Percentiles rank a stretch among this genome's conserved stretches.
phyloP scores from a whole-genome alignment of 2,888 invertebrate species.

The Arenicola marina region DNA sequence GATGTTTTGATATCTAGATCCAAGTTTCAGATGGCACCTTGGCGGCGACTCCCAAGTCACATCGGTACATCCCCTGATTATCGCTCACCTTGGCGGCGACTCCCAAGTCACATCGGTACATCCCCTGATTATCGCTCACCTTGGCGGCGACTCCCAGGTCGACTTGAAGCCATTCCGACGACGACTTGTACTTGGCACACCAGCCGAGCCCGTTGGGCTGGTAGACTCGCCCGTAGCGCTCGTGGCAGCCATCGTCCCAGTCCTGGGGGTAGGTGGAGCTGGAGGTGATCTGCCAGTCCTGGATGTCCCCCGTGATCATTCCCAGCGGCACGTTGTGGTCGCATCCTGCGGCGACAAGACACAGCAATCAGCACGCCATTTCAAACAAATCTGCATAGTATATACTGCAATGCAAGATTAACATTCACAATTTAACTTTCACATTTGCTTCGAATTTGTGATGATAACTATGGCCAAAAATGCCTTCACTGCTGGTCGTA shows the following conservation, averaged over 20 bases:
- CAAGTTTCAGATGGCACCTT: too few relatives aligned
- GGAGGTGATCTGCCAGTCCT: conserved; percentile 66
- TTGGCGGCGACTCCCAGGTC: conserved; percentile 65
- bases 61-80: too few relatives aligned
- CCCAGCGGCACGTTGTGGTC: conserved; percentile 53
- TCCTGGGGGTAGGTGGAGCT: conserved; percentile 61
- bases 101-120: too few relatives aligned
- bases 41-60: too few relatives aligned
- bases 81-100: too few relatives aligned
- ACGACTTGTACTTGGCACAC: conserved; percentile 64
- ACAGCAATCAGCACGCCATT: background rate
- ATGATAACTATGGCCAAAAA: too few relatives aligned
- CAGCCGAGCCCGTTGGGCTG: conserved; percentile 63
- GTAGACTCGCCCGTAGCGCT: conserved; percentile 63
- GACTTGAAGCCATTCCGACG: conserved; percentile 65
- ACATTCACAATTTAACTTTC: too few relatives aligned
- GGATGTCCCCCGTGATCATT: conserved; percentile 63
- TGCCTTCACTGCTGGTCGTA: too few relatives aligned
- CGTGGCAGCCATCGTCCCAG: conserved; percentile 62
- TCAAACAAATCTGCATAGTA: background rate
- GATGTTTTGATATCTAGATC: too few relatives aligned
- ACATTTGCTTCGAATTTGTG: too few relatives aligned
- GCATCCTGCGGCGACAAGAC: conserved; percentile 24
- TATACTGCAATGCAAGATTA: too few relatives aligned
- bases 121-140: too few relatives aligned